Evolutionary conservation across 2,113 vertebrate genomes (phyloP).

Genomic region (Microtus oregoni): DNA sequence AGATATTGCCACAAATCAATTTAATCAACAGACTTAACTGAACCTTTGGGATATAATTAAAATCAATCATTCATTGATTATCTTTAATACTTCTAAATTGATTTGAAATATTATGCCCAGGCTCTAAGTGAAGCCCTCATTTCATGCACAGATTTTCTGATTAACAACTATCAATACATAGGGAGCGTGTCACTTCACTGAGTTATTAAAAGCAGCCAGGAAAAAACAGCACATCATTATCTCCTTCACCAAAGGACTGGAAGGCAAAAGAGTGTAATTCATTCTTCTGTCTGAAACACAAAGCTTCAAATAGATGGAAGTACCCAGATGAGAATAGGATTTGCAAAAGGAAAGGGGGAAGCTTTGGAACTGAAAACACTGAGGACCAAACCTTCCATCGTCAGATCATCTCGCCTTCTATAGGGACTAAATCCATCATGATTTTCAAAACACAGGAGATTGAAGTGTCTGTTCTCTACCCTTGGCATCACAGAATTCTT

Average conservation of each 20-base stretch:
- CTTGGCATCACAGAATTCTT: neutral
- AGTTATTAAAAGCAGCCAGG: neutral
- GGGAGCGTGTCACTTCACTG: neutral
- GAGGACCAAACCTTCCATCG: neutral
- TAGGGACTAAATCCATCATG: neutral
- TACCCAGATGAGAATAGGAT: neutral
- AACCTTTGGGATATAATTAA: conserved; percentile 3
- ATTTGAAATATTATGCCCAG: neutral
- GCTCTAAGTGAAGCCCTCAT: neutral
- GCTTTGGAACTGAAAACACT: neutral
- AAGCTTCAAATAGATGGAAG: neutral
- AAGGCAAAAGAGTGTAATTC: conserved; percentile 15
- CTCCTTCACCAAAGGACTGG: neutral
- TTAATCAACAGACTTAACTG: conserved; percentile 8
- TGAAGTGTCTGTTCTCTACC: neutral
- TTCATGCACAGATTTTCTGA: conserved; percentile 37
- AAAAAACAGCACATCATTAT: conserved; percentile 37
- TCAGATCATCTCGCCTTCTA: neutral
- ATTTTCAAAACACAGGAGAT: neutral
- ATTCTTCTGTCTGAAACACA: conserved; percentile 46
- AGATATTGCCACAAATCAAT: neutral
- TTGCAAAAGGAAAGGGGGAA: neutral
- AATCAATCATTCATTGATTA: conserved; percentile 41
- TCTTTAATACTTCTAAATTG: conserved; percentile 35
- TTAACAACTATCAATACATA: conserved; percentile 23